Evolutionary conservation across 53 echinoderm and acorn worm genomes (phyloP).

Genomic region (Stichopus horrens): DNA sequence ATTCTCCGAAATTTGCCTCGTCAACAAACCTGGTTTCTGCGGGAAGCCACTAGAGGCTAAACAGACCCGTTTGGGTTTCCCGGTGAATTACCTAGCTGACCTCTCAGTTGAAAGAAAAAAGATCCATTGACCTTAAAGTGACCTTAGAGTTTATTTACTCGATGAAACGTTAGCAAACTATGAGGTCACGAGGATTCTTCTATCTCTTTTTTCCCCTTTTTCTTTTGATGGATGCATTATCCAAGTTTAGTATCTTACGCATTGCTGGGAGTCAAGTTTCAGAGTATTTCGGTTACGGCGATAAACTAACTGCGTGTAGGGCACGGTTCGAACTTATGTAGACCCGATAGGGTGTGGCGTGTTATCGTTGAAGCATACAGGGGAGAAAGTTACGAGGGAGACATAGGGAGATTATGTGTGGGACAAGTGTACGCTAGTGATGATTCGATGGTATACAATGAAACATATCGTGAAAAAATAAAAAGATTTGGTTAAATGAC

Average conservation of each 20-base stretch:
- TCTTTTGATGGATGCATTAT: not conserved
- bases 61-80: conserved; percentile 28
- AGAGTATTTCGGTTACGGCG: not conserved
- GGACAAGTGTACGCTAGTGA: too few relatives aligned
- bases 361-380: too few relatives aligned
- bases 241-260: conserved; percentile 3
- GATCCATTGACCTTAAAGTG: conserved; percentile 27
- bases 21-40: conserved; percentile 36
- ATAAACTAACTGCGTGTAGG: too few relatives aligned
- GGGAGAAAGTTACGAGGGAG: too few relatives aligned
- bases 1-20: conserved; percentile 15
- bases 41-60: conserved; percentile 36
- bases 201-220: not conserved
- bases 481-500: too few relatives aligned
- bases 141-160: conserved; percentile 35
- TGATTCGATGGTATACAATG: too few relatives aligned
- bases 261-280: not conserved
- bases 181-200: conserved; percentile 3
- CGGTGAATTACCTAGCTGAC: conserved; percentile 26
- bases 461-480: too few relatives aligned
- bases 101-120: conserved; percentile 3
- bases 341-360: too few relatives aligned
- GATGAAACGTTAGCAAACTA: conserved; percentile 41
- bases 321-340: too few relatives aligned
- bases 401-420: too few relatives aligned